Evolutionary conservation across 2,888 invertebrate species (phyloP).

Genomic region (Caenorhabditis doughertyi): DNA sequence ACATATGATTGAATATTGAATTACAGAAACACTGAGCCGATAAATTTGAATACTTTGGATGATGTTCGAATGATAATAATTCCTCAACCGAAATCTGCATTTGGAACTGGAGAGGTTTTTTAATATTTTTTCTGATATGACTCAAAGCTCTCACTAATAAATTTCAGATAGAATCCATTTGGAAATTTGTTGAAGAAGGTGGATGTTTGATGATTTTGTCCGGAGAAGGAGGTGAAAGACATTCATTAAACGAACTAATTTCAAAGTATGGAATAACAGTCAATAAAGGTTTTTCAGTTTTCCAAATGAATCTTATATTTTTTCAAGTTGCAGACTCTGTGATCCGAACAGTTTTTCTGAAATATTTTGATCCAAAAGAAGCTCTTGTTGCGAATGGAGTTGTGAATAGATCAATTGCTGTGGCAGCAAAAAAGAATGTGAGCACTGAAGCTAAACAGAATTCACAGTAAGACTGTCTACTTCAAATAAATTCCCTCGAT

Average conservation of each 20-base stretch:
- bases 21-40: constrained; percentile 64
- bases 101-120: constrained; percentile 90
- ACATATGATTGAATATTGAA: background rate
- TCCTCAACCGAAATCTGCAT: constrained; percentile 92
- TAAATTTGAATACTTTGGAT: constrained; percentile 84
- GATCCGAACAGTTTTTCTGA: constrained; percentile 95
- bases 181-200: constrained; percentile 90
- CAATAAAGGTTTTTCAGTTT: constrained; percentile 88
- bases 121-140: background rate
- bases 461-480: constrained; percentile 66
- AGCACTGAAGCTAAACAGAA: constrained; percentile 66
- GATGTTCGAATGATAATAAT: constrained; percentile 90
- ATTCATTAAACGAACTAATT: constrained; percentile 89
- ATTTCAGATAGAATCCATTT: constrained; percentile 86
- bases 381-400: constrained; percentile 92
- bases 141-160: background rate
- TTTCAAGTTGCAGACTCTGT: constrained; percentile 89
- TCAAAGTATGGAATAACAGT: constrained; percentile 97
- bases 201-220: constrained; percentile 92
- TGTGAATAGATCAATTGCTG: constrained; percentile 87
- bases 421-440: constrained; percentile 85
- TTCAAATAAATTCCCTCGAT: too few species aligned
- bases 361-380: constrained; percentile 98
- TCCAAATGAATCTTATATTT: background rate
- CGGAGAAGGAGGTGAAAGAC: constrained; percentile 91